Evolutionary conservation across 2,113 vertebrate species (phyloP).

Genomic region (Strix uralensis): DNA sequence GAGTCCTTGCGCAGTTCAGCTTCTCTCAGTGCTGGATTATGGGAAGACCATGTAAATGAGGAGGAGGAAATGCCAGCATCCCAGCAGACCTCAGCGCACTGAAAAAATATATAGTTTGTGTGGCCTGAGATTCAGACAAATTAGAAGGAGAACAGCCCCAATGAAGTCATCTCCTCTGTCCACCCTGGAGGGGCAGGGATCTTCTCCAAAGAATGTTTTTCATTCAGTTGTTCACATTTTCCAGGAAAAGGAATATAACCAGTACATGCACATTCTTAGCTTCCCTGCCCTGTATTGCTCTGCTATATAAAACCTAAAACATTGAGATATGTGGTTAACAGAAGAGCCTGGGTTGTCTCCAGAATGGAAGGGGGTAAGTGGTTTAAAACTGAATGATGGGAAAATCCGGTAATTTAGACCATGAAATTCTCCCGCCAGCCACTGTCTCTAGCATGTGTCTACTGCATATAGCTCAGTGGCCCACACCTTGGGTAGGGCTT

Average conservation of each 20-base stretch:
- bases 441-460: rapidly evolving
- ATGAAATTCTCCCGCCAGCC: neutral
- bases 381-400: neutral
- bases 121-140: slow-evolving; percentile 24
- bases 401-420: neutral
- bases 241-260: neutral
- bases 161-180: slow-evolving; percentile 42
- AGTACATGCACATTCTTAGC: neutral
- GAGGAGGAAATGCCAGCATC: slow-evolving; percentile 42
- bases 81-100: neutral
- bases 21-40: slow-evolving; percentile 12
- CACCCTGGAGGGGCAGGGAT: neutral
- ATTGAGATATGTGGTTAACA: neutral
- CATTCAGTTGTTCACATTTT: slow-evolving; percentile 7
- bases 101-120: slow-evolving; percentile 48
- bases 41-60: slow-evolving; percentile 55
- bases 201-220: slow-evolving; percentile 30
- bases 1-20: slow-evolving; percentile 32
- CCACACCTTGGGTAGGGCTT: neutral
- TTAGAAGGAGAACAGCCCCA: slow-evolving; percentile 37
- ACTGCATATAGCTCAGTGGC: neutral
- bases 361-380: neutral
- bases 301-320: neutral
- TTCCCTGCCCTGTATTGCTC: neutral
- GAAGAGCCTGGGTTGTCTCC: neutral